These are phyloP conservation scores for Cyrtodaria siliqua DNA, from an alignment of 2,888 invertebrate genomes.

Conservation along the genomic window DNA sequence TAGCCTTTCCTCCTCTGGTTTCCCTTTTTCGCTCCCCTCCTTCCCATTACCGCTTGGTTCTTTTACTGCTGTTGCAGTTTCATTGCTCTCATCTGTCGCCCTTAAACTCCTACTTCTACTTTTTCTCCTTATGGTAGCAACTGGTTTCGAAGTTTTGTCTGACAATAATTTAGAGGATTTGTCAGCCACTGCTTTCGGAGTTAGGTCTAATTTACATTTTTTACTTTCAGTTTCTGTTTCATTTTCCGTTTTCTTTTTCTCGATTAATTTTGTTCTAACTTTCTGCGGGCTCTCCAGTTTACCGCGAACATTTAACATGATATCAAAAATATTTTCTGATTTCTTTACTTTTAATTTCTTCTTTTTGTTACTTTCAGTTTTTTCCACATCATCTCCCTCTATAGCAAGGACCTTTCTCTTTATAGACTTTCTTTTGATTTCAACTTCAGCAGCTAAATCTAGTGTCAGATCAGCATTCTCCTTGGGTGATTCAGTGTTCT, in stretches of 20 bases:
- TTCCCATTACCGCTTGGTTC: background rate
- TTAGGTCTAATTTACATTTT: too few species aligned
- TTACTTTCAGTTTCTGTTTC: background rate
- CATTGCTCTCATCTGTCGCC: background rate
- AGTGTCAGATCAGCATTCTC: background rate
- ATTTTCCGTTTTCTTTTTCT: background rate
- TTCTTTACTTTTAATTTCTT: background rate
- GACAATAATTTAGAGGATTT: too few species aligned
- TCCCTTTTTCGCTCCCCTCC: conserved; percentile 4
- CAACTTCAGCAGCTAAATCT: background rate
- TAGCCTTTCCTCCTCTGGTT: background rate
- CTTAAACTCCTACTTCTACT: too few species aligned
- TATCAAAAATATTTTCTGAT: conserved; percentile 2
- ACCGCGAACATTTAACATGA: too few species aligned
- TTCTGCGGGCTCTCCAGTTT: background rate
- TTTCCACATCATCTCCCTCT: background rate
- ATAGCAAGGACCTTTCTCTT: too few species aligned
- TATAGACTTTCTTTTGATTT: background rate
- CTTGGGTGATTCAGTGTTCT: background rate
- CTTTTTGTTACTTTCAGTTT: background rate
- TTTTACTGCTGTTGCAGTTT: background rate
- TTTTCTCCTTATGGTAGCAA: too few species aligned
- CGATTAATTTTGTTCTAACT: too few species aligned
- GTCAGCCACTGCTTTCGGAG: too few species aligned
- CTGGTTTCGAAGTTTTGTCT: too few species aligned